These are phyloP conservation scores for Bruchidius siliquastri DNA, from an alignment of 2,888 invertebrate species.

Conservation along the genomic window DNA sequence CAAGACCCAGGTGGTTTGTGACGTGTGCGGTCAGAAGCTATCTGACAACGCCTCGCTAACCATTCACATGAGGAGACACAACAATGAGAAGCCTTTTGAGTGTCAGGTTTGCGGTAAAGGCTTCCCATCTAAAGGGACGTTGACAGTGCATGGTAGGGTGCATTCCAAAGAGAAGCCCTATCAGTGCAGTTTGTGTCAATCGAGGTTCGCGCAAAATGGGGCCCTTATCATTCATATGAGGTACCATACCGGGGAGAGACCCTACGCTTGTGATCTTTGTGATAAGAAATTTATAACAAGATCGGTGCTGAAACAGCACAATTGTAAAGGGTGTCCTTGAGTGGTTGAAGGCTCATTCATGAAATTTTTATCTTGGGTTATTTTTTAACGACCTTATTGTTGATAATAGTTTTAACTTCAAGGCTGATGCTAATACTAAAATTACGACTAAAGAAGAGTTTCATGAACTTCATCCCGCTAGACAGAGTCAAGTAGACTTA, in stretches of 20 bases:
- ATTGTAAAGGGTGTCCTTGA: not conserved
- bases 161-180: constrained; percentile 2
- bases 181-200: not conserved
- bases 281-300: constrained; percentile 41
- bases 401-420: too few species aligned
- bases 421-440: too few species aligned
- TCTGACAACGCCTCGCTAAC: constrained; percentile 37
- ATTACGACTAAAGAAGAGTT: too few species aligned
- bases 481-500: too few species aligned
- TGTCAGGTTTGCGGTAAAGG: constrained; percentile 42
- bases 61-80: constrained; percentile 45
- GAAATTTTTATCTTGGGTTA: too few species aligned
- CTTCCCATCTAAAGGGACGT: constrained; percentile 15
- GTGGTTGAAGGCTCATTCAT: not conserved
- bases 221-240: constrained; percentile 32
- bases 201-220: not conserved
- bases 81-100: constrained; percentile 51
- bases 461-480: too few species aligned
- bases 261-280: constrained; percentile 36
- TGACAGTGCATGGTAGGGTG: not conserved
- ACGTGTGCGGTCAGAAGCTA: constrained; percentile 36
- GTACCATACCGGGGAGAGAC: constrained; percentile 47
- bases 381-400: too few species aligned
- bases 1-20: constrained; percentile 27
- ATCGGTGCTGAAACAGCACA: constrained; percentile 26